Evolutionary conservation across 1,140 invertebrate species (phyloP).

Genomic region (Laodelphax striatellus): DNA sequence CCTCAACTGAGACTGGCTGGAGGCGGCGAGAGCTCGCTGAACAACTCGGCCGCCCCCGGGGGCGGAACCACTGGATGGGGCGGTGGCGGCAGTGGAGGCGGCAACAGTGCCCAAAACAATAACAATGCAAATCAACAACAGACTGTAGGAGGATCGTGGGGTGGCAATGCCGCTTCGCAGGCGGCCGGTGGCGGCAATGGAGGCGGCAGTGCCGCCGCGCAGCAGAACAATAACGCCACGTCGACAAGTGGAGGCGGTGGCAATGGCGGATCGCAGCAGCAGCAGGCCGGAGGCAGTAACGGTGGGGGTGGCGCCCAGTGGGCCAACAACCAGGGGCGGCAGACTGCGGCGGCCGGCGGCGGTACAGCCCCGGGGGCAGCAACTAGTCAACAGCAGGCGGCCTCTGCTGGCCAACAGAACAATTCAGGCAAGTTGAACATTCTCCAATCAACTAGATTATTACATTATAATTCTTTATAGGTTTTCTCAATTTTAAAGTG

Average conservation of each 20-base stretch:
- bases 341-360: too few relatives aligned
- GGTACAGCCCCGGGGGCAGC: constrained; percentile 13
- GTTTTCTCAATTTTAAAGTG: neutral
- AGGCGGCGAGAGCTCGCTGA: constrained; percentile 67
- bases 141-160: neutral
- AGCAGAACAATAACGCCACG: constrained; percentile 43
- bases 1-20: constrained; percentile 45
- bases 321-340: too few relatives aligned
- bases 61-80: constrained; percentile 29
- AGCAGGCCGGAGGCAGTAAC: too few relatives aligned
- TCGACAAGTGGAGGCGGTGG: neutral
- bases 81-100: constrained; percentile 25
- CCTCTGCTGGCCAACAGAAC: constrained; percentile 7
- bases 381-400: constrained; percentile 12
- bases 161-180: constrained; percentile 36
- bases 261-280: too few relatives aligned
- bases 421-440: constrained; percentile 15
- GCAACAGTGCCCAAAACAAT: constrained; percentile 42
- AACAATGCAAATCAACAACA: constrained; percentile 29
- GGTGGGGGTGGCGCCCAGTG: too few relatives aligned
- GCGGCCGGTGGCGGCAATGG: constrained; percentile 30
- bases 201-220: constrained; percentile 54
- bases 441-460: constrained; percentile 22
- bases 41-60: constrained; percentile 43
- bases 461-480: constrained; percentile 9